Conservation (phyloP, 1,140 invertebrate species). For the Daktulosphaira vitifoliae region DNA sequence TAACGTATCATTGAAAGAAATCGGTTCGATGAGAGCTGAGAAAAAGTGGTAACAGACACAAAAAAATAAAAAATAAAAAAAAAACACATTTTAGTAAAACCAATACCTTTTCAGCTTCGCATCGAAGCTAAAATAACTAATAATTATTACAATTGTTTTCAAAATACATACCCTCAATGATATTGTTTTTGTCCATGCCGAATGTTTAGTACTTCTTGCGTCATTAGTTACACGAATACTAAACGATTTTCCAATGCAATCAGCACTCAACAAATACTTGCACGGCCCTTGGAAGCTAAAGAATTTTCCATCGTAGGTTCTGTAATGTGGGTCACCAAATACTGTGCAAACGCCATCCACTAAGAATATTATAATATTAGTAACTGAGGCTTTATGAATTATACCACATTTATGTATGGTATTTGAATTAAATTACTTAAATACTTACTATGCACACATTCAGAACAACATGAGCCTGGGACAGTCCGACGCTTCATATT, state of each 20-base stretch:
- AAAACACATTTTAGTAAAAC: too few relatives aligned
- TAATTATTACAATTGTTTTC: too few relatives aligned
- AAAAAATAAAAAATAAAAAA: too few relatives aligned
- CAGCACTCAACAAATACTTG: constrained; percentile 76
- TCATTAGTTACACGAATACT: constrained; percentile 84
- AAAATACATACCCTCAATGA: constrained; percentile 54
- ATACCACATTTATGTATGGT: too few relatives aligned
- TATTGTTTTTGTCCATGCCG: constrained; percentile 80
- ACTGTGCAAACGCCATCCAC: constrained; percentile 81
- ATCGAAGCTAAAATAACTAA: too few relatives aligned
- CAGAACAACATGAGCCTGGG: constrained; percentile 73
- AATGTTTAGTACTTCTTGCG: constrained; percentile 62
- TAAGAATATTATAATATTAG: too few relatives aligned
- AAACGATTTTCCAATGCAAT: constrained; percentile 70
- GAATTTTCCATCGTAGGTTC: constrained; percentile 85
- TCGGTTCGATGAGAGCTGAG: too few relatives aligned
- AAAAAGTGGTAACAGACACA: too few relatives aligned
- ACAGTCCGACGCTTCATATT: constrained; percentile 61
- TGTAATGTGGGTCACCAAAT: constrained; percentile 87
- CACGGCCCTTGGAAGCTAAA: constrained; percentile 86
- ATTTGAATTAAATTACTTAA: too few relatives aligned
- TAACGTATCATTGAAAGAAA: too few relatives aligned
- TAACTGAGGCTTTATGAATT: too few relatives aligned
- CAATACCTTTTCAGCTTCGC: too few relatives aligned
- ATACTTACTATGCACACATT: constrained; percentile 67